Evolutionary conservation across 2,113 vertebrate genomes (phyloP), one percentile per base, ranked within the genome.

Genomic region (Pangasianodon hypophthalmus): DNA sequence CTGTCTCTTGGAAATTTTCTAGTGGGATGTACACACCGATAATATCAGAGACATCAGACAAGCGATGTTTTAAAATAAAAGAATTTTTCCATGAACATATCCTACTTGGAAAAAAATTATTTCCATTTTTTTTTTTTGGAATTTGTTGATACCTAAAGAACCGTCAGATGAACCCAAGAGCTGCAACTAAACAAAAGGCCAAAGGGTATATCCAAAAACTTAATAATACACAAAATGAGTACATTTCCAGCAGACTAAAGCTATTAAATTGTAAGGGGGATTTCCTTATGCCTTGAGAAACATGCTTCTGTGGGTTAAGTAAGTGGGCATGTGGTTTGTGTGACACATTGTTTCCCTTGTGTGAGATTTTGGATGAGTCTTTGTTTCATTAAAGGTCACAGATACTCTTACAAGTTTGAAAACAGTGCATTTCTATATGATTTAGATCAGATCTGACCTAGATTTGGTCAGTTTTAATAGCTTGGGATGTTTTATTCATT

Each of bases 311-410:
- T 88, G 75, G 87, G 56, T 64, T 80, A 48, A 56, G 11, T 13
- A 52, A 69, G 75, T 48, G 46, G 54, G 56, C 54, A 16, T 32
- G 44, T 24, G 87, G 44, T 50, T 50, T n/a, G 75, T 29, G 46
- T 29, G 26, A 62, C 56, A 16, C 41, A 56, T 24, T 82, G 26
- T 88, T 82, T 88, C 29, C 46, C 10, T 9, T 29, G 37, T 11
- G 4, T 52, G 19, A 81, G 58, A 50, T 67, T 16, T 88, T 44
- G 50, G 37, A 4, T 1, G 69, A 37, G 16, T 24, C 77, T 81
- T 88, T 48, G 87, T 82, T 64, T 54, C 29, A n/a, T 21, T 64
- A 82, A 81, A 82, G 44, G 87, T 67, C 64, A 56, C 52, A n/a
- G 14, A 16, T 13, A 29, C 82, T 26, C 48, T 52, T n/a, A 48